A percentile compares a stretch with the other conserved stretches of the same genome.
These are phyloP conservation scores for Chrosomus eos DNA, from an alignment of 2,797 vertebrate genomes.

Conservation along the genomic window DNA sequence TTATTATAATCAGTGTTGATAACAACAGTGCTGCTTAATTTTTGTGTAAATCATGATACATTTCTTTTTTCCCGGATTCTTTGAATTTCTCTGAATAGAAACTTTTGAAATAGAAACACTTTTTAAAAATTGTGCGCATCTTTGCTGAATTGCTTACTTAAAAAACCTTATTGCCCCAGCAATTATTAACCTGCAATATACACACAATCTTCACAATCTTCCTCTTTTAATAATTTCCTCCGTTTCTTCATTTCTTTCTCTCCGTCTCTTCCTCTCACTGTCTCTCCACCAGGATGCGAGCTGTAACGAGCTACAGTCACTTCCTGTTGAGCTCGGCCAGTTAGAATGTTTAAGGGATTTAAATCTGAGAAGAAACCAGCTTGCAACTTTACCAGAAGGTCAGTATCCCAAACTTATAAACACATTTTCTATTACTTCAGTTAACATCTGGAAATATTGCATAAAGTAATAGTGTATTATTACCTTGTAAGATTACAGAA, in stretches of 20 bases:
- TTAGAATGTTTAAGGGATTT: constrained; percentile 87
- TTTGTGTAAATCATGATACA: neutral
- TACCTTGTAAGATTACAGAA: neutral
- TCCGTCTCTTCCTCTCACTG: neutral
- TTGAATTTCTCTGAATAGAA: neutral
- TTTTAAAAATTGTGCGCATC: neutral
- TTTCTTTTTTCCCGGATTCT: neutral
- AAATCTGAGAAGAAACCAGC: constrained; percentile 87
- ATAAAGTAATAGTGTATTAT: neutral
- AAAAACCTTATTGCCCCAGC: neutral
- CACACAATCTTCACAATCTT: neutral
- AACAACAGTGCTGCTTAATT: neutral
- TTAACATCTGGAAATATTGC: neutral
- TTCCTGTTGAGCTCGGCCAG: constrained; percentile 84
- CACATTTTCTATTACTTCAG: neutral
- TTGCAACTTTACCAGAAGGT: constrained; percentile 87
- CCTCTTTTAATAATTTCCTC: constrained; percentile 23
- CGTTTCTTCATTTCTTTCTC: neutral
- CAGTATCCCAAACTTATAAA: constrained; percentile 40
- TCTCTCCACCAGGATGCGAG: constrained; percentile 82
- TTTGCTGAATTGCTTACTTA: neutral
- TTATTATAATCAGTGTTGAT: neutral
- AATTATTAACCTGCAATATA: neutral
- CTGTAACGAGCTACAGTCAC: constrained; percentile 88
- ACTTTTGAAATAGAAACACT: neutral